Conservation (phyloP, 2,113 vertebrate species). For the Eulemur macaco region DNA sequence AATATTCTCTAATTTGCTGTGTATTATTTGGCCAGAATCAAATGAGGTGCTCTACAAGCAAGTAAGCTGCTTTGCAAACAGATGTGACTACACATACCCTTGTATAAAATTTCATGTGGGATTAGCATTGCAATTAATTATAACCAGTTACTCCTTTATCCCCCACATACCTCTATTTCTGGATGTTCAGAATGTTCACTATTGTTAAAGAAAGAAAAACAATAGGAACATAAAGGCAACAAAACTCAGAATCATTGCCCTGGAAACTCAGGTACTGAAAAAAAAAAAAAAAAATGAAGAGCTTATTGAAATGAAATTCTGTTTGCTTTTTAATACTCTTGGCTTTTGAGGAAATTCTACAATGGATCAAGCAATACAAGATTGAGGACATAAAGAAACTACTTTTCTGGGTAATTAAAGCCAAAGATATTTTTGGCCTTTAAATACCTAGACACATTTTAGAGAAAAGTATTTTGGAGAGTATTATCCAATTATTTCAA, state of each 20-base stretch:
- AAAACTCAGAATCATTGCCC: not conserved
- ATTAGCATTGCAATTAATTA: not conserved
- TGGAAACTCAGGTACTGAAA: not conserved
- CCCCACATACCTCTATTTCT: not conserved
- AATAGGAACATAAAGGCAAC: not conserved
- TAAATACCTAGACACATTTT: not conserved
- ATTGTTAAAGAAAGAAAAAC: not conserved
- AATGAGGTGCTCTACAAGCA: not conserved
- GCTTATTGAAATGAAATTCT: not conserved
- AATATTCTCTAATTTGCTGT: not conserved
- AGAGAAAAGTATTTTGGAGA: not conserved
- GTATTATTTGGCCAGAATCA: not conserved
- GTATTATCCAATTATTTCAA: not conserved
- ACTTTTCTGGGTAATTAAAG: not conserved
- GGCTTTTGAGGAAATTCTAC: not conserved
- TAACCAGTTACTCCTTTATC: not conserved
- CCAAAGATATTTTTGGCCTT: not conserved
- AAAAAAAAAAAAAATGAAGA: not conserved
- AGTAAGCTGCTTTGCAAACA: not conserved
- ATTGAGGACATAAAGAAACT: not conserved
- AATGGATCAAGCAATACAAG: not conserved
- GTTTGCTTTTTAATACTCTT: not conserved
- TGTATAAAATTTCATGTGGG: not conserved
- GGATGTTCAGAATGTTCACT: not conserved
- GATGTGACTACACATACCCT: too few relatives aligned